phyloP scores from a whole-genome alignment of 1,140 invertebrate genomes.

The Sitophilus oryzae region DNA sequence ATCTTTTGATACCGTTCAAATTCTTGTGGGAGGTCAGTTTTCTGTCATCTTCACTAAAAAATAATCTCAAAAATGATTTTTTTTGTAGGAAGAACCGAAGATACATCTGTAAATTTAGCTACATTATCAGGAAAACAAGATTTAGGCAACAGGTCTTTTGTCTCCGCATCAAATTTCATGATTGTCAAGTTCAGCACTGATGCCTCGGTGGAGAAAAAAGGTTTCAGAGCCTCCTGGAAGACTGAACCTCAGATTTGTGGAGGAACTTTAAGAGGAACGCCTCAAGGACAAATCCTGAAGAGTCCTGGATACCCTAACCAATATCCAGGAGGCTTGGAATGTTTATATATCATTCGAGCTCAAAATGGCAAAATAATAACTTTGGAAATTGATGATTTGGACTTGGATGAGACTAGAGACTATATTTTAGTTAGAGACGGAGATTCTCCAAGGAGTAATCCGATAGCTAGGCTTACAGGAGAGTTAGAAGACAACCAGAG shows the following conservation, averaged over 20 bases:
- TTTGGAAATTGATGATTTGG: conserved; percentile 84
- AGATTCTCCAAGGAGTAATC: conserved; percentile 72
- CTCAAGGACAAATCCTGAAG: conserved; percentile 74
- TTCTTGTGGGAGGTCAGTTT: conserved; percentile 84
- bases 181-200: conserved; percentile 95
- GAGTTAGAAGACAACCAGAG: conserved; percentile 68
- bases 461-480: conserved; percentile 78
- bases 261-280: conserved; percentile 68
- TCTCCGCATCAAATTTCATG: conserved; percentile 96
- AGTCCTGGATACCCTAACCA: conserved; percentile 87
- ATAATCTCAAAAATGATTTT: too few relatives aligned
- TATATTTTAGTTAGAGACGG: conserved; percentile 87
- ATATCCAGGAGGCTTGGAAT: conserved; percentile 92
- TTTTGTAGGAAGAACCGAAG: conserved; percentile 66
- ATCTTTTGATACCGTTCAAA: conserved; percentile 92
- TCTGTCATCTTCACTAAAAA: background rate
- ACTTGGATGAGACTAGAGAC: conserved; percentile 79
- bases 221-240: conserved; percentile 90
- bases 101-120: conserved; percentile 84
- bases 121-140: conserved; percentile 87
- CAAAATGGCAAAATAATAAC: conserved; percentile 83
- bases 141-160: conserved; percentile 74
- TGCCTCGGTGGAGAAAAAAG: conserved; percentile 86
- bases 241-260: conserved; percentile 87
- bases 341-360: conserved; percentile 85